Evolutionary conservation across 2,113 vertebrate species (phyloP), one percentile per base, ranked within the genome.

Genomic region (Takifugu bimaculatus): DNA sequence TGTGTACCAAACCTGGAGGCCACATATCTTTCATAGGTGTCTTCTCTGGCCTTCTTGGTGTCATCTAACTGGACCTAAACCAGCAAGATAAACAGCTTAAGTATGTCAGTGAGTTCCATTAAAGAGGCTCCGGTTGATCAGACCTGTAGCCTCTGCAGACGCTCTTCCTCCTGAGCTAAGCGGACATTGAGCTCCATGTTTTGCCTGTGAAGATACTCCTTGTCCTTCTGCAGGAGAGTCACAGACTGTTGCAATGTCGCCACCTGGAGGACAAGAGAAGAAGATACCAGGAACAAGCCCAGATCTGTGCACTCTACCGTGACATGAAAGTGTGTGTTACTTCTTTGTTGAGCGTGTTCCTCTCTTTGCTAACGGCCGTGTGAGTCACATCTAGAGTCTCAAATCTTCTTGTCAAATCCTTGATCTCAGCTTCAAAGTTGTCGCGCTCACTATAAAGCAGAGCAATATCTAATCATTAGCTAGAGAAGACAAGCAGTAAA

Each of bases 11-110:
- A 92, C 97, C 97, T 96, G 78, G 97, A 98, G 75, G 91, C 58
- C 20, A 98, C 88, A 2, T 98, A 99, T 94, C 94, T 99, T 77
- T 99, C 96, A 70, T 98, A 99, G 78, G 91, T 86, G 55, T 97
- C 94, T 86, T 99, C 97, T 51, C 96, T 91, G 60, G 94, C 91
- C 78, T 92, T 96, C 82, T 98, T 98, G 54, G 93, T 85, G 71
- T 96, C 94, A 61, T 99, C 96, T 59, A 99, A 89, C 72, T 98
- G 97, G 28, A 72, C 50, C 45, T 97, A 91, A 0, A 55, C 1
- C 15, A 54, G 9, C 68, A 13, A 63, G 29, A 60, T 0, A 71
- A 54, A 5, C 66, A 57, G 43, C 50, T 3, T 43, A 11, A 57
- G 10, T 48, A 54, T 0, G n/a, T 49, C 26, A 47, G 14, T 2